Percentiles rank a stretch among this genome's conserved stretches.
Evolutionary conservation across 2,797 vertebrate species (phyloP).

Genomic region (Hypotaenidia okinawae): DNA sequence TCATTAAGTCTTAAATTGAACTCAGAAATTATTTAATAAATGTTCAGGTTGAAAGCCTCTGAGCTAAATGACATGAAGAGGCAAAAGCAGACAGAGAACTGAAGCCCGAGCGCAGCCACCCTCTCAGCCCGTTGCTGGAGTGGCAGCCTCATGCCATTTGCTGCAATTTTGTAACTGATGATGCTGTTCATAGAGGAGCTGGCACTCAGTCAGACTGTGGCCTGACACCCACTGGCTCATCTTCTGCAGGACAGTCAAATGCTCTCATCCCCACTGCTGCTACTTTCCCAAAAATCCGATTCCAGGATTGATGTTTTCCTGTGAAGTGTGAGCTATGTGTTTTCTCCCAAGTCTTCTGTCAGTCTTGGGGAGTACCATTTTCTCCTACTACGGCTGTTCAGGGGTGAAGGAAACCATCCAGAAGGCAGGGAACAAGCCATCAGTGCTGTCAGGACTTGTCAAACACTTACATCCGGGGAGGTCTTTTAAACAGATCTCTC

Average conservation of each 20-base stretch:
- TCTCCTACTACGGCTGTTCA: background rate
- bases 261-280: background rate
- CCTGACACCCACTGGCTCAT: background rate
- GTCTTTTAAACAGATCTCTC: background rate
- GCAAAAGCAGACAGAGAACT: background rate
- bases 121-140: accelerated
- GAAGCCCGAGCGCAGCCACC: background rate
- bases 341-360: background rate
- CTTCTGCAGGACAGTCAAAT: background rate
- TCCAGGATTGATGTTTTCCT: background rate
- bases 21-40: background rate
- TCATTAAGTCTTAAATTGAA: background rate
- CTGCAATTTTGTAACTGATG: too few relatives aligned
- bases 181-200: background rate
- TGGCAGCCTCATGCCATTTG: background rate
- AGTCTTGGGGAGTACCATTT: background rate
- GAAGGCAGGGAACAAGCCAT: background rate
- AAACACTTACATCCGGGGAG: background rate
- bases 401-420: background rate
- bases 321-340: background rate
- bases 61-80: background rate
- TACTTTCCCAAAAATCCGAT: background rate
- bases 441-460: background rate
- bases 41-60: background rate
- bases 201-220: accelerated